phyloP scores from a whole-genome alignment of 1,140 invertebrate genomes.

The Drosophila athabasca region DNA sequence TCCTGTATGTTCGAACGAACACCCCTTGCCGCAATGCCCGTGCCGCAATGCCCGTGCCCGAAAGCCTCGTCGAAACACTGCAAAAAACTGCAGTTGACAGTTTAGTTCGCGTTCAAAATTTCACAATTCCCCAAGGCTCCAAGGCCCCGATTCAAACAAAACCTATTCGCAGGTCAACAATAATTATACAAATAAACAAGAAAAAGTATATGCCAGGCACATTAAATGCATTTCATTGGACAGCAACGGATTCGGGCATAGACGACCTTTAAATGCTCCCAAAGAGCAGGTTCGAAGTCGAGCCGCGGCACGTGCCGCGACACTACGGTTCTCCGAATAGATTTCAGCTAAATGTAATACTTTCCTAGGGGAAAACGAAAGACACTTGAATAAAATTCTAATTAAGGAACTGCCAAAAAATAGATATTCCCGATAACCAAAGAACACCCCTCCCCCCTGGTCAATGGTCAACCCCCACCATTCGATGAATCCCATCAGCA shows the following conservation, averaged over 20 bases:
- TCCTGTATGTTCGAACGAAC: slow-evolving; percentile 35
- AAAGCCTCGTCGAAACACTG: slow-evolving; percentile 42
- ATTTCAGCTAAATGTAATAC: no score
- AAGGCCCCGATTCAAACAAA: background rate
- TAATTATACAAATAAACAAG: slow-evolving; percentile 50
- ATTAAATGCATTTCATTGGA: slow-evolving; percentile 47
- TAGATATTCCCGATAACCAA: background rate
- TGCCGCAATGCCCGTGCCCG: slow-evolving; percentile 28
- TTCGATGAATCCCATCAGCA: no score
- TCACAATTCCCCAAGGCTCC: slow-evolving; percentile 26
- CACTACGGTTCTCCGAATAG: no score
- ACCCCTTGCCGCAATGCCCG: slow-evolving; percentile 33
- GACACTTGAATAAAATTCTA: no score
- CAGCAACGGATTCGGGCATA: background rate
- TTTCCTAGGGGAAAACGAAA: no score
- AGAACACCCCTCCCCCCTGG: background rate
- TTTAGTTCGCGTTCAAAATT: slow-evolving; percentile 46
- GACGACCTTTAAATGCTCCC: background rate
- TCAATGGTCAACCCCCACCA: no score
- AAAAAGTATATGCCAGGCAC: slow-evolving; percentile 40
- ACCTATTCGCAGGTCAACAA: slow-evolving; percentile 39
- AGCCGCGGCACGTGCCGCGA: no score
- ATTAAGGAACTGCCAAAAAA: no score
- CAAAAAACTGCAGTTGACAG: slow-evolving; percentile 62
- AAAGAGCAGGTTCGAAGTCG: background rate